Base-by-base conservation (phyloP, 2,888 invertebrate species). In the Perizoma affinitatum region DNA sequence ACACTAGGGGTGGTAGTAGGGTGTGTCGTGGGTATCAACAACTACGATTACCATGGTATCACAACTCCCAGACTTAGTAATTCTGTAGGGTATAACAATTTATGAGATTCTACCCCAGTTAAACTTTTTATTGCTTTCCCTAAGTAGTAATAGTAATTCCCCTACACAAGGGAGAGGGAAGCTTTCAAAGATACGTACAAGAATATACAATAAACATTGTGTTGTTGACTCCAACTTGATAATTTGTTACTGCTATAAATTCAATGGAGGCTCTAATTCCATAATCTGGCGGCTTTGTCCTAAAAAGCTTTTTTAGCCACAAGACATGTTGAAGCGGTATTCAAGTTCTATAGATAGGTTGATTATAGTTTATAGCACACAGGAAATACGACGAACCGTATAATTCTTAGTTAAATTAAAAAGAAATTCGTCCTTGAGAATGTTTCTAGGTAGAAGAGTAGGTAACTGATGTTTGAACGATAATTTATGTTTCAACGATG, bases 161-260 rank as follows among this genome's bases (percentile, higher is more conserved):
- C 65, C 57, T 69, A 61, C 67, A 66, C 65, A 68, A 61, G 64
- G 60, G 66, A 66, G 67, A 65, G 69, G 65, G 60, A 62, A 59
- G 60, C 53, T 64, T 58, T 73, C 61, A 68, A 52, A 61, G 65
- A 72, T 65, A 58, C 58, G 58, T 58, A 67, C 51, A 71, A 69
- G 64, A 70, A 71, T 65, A 75, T 74, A 74, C 73, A 73, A 69
- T 69, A 70, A 71, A 72, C 69, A 69, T 62, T 65, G 67, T 70
- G 69, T 71, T 70, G 69, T 71, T 60, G 68, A 70, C 63, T 71
- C 70, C 61, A 73, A 70, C 67, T 74, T 72, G 70, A 72, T 75
- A 76, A 74, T 77, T 79, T 74, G 75, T 75, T 72, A 64, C 68
- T 67, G 70, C 71, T 70, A 80, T 80, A 75, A 77, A 79, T 77